Evolutionary conservation across 2,888 invertebrate species (phyloP).

Genomic region (Eupelmus urozonus): DNA sequence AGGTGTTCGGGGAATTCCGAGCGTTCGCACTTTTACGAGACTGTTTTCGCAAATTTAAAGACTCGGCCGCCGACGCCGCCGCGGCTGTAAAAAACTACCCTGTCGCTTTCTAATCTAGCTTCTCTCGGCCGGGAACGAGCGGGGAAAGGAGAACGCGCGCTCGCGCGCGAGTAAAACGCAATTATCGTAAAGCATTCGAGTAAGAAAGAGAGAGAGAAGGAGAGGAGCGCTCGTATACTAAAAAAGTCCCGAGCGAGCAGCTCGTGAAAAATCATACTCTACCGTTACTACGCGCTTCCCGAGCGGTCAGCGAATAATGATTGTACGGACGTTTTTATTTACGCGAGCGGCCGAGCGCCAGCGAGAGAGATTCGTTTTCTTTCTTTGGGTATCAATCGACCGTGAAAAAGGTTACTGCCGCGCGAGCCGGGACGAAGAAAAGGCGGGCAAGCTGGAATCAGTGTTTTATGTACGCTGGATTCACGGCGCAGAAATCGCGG

Average conservation of each 20-base stretch:
- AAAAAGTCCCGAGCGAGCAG: constrained; percentile 3
- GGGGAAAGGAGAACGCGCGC: background rate
- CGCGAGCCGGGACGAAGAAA: no score
- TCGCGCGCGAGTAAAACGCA: constrained; percentile 50
- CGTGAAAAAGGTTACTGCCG: constrained; percentile 11
- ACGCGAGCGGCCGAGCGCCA: no score
- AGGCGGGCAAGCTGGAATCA: no score
- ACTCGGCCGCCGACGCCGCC: constrained; percentile 41
- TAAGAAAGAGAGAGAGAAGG: background rate
- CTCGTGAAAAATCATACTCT: constrained; percentile 42
- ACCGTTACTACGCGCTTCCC: background rate
- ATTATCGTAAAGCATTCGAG: constrained; percentile 55
- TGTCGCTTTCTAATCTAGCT: constrained; percentile 48
- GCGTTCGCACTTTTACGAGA: constrained; percentile 62
- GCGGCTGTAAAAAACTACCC: constrained; percentile 63
- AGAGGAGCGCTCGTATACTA: constrained; percentile 32
- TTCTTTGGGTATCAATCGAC: constrained; percentile 28
- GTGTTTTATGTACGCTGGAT: no score
- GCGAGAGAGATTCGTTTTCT: no score
- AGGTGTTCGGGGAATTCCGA: constrained; percentile 51
- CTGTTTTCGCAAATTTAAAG: constrained; percentile 65
- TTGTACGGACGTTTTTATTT: constrained; percentile 33
- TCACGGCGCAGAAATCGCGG: no score
- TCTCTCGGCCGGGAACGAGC: background rate
- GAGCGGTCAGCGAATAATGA: constrained; percentile 34